Conservation (phyloP, 2,888 invertebrate genomes). For the Eupithecia centaureata region DNA sequence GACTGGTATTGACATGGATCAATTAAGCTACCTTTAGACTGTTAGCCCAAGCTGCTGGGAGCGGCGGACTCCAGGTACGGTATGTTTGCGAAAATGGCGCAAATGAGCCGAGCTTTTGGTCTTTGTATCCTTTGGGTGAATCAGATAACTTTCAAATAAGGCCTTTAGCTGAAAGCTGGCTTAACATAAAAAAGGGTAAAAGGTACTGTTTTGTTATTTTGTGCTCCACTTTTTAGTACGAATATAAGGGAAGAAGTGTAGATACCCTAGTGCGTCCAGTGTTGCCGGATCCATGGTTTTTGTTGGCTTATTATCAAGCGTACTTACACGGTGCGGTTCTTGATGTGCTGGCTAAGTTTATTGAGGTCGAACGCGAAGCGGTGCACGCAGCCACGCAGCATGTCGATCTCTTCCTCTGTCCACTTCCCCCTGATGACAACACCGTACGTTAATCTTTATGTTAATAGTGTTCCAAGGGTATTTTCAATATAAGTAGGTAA, state of each 20-base stretch:
- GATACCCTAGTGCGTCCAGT: neutral
- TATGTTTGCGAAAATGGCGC: neutral
- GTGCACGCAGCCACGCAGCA: constrained; percentile 95
- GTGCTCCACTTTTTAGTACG: too few relatives aligned
- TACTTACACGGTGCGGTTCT: constrained; percentile 96
- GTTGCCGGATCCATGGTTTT: neutral
- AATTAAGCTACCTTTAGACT: too few relatives aligned
- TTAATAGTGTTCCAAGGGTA: too few relatives aligned
- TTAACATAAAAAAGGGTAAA: neutral
- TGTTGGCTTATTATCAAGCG: neutral
- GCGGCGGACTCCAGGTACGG: too few relatives aligned
- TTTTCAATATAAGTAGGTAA: too few relatives aligned
- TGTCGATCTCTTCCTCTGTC: constrained; percentile 98
- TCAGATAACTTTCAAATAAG: neutral
- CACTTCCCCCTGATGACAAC: constrained; percentile 89
- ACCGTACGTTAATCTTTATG: too few relatives aligned
- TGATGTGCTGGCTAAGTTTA: constrained; percentile 96
- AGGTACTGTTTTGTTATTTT: neutral
- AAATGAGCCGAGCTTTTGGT: neutral
- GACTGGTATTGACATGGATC: too few relatives aligned
- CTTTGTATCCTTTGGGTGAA: neutral
- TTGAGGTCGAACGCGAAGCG: constrained; percentile 97
- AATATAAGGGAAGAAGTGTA: neutral
- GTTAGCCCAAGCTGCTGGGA: neutral
- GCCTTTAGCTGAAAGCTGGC: neutral